These are phyloP conservation scores for Myodes glareolus DNA, from an alignment of 2,113 vertebrate genomes.

Conservation along the genomic window DNA sequence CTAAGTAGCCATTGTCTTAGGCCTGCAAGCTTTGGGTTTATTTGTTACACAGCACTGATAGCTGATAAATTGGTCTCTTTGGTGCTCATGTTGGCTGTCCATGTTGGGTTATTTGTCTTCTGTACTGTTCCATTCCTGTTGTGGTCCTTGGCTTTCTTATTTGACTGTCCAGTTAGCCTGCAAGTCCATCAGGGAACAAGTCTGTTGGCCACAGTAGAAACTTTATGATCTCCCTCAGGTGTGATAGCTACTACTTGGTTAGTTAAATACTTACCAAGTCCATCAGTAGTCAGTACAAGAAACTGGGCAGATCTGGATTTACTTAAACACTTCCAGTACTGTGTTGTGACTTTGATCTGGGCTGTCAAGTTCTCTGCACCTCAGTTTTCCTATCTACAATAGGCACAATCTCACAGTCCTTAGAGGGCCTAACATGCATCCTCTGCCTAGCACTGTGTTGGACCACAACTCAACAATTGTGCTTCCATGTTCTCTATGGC, in stretches of 20 bases:
- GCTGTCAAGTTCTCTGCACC: not conserved
- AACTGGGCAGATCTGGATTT: not conserved
- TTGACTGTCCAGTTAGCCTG: not conserved
- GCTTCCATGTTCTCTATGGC: not conserved
- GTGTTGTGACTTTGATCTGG: not conserved
- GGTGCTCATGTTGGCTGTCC: rapidly evolving
- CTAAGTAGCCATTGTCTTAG: not conserved
- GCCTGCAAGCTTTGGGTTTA: too few species aligned
- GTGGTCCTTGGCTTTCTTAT: not conserved
- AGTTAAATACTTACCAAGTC: not conserved
- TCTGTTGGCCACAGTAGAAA: not conserved
- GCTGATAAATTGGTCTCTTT: rapidly evolving
- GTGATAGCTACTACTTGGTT: rapidly evolving
- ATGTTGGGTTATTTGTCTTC: not conserved
- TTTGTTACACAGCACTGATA: not conserved
- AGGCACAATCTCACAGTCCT: rapidly evolving
- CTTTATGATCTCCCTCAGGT: not conserved
- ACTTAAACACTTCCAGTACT: not conserved
- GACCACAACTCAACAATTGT: rapidly evolving
- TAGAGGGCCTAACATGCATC: rapidly evolving
- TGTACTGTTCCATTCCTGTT: not conserved
- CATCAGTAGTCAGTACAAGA: not conserved
- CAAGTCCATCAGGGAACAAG: not conserved
- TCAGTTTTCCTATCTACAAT: not conserved
- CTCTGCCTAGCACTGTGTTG: not conserved